Evolutionary conservation across 2,113 vertebrate genomes (phyloP), one percentile per base, ranked within the genome.

Genomic region (Azemiops feae): DNA sequence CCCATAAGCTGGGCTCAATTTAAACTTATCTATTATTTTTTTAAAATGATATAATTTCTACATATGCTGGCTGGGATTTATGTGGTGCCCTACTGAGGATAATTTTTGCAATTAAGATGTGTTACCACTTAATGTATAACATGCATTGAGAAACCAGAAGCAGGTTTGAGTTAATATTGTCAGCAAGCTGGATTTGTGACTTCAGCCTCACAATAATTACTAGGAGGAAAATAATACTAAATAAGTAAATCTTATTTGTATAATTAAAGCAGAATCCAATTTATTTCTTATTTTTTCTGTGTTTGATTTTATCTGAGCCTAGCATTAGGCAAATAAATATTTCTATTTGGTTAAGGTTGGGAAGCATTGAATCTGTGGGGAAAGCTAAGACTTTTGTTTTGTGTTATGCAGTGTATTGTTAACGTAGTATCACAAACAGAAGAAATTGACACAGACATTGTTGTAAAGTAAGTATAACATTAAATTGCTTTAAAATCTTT

Each of bases 391-490:
- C 88, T 93, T 95, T 92, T 94, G 96, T 95, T 97, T 93, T 95
- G 95, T 94, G 96, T 95, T 96, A 97, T 96, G 20, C 98, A 99
- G 99, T 98, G 98, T 97, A 98, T 99, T 93, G 97, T 98, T 92
- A 98, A 98, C 93, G 98, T 97, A 7, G 97, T 99, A 96, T 98
- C 98, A 34, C 97, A 98, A 96, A 98, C 98, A 89, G 98, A 99
- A 96, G 99, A 99, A 94, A 98, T 99, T 91, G 98, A 99, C 97
- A 97, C 98, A 88, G 98, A 99, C 96, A 96, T 98, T 92, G 97
- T 98, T 91, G 96, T 98, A 57, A 99, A 99, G 99, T 99, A 97
- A 99, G 99, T 99, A 97, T 96, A 92, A 96, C 95, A 64, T 16
- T 92, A 95, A 64, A 93, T 88, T 69, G 23, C 94, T 0, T 95